phyloP scores from a whole-genome alignment of 2,888 invertebrate species.

The Kryphioiulus occultus region DNA sequence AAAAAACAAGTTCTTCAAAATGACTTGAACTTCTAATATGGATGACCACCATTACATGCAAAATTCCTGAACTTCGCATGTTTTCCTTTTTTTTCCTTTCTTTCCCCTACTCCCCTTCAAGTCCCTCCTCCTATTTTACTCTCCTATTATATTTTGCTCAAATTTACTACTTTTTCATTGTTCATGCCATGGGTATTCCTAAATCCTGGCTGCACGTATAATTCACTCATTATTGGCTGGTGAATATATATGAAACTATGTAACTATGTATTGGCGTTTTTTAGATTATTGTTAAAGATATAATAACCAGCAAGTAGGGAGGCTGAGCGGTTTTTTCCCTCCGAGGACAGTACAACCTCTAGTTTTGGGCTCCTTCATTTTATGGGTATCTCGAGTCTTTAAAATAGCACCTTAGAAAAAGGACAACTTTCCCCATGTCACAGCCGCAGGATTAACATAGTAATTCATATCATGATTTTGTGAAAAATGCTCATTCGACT shows the following conservation, averaged over 20 bases:
- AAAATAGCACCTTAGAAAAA: background rate
- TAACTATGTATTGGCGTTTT: slow-evolving; percentile 10
- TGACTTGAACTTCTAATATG: background rate
- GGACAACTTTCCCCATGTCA: background rate
- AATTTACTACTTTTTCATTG: slow-evolving; percentile 31
- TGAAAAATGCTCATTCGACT: no score
- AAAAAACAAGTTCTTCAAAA: background rate
- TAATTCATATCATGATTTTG: background rate
- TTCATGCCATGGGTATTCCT: background rate
- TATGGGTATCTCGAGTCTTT: background rate
- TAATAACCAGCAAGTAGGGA: slow-evolving; percentile 12
- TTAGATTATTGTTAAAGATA: slow-evolving; percentile 20
- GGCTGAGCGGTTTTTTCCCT: background rate
- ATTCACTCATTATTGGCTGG: slow-evolving; percentile 28
- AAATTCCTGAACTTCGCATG: background rate
- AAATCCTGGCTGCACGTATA: slow-evolving; percentile 20
- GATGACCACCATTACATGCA: slow-evolving; percentile 35
- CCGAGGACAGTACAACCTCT: background rate
- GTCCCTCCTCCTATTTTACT: background rate
- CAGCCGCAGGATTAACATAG: background rate
- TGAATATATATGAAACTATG: slow-evolving; percentile 24
- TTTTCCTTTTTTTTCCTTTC: background rate
- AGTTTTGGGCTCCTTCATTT: background rate
- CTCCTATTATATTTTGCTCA: background rate
- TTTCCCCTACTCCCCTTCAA: background rate